phyloP scores from a whole-genome alignment of 2,797 vertebrate genomes.

The Psittacula derbiana region DNA sequence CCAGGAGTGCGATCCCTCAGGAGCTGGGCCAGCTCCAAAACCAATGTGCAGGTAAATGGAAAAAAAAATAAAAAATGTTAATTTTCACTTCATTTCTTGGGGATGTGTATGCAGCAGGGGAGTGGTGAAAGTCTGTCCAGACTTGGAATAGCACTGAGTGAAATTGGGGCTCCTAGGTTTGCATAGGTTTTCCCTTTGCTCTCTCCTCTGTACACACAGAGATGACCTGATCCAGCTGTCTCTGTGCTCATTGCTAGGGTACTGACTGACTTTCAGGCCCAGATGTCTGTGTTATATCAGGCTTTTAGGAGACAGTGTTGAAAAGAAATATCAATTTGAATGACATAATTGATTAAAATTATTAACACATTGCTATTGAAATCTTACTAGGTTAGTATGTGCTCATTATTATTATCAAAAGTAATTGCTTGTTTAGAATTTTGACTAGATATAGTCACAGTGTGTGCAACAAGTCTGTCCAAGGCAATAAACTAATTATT shows the following conservation, averaged over 20 bases:
- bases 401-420: not conserved
- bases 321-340: not conserved
- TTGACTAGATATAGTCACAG: not conserved
- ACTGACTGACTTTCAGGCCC: not conserved
- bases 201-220: not conserved
- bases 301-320: not conserved
- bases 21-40: slow-evolving; percentile 84
- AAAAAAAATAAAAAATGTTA: not conserved
- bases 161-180: not conserved
- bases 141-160: not conserved
- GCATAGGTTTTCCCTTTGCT: not conserved
- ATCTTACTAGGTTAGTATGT: not conserved
- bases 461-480: not conserved
- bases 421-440: not conserved
- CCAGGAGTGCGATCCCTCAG: slow-evolving; percentile 89
- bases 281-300: not conserved
- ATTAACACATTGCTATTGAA: not conserved
- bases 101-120: not conserved
- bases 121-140: not conserved
- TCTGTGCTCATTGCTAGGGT: not conserved
- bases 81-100: not conserved
- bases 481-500: not conserved
- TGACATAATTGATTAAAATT: not conserved
- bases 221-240: not conserved
- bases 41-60: slow-evolving; percentile 90